Evolutionary conservation across 2,888 invertebrate species (phyloP).

Genomic region (Morpho achilles): DNA sequence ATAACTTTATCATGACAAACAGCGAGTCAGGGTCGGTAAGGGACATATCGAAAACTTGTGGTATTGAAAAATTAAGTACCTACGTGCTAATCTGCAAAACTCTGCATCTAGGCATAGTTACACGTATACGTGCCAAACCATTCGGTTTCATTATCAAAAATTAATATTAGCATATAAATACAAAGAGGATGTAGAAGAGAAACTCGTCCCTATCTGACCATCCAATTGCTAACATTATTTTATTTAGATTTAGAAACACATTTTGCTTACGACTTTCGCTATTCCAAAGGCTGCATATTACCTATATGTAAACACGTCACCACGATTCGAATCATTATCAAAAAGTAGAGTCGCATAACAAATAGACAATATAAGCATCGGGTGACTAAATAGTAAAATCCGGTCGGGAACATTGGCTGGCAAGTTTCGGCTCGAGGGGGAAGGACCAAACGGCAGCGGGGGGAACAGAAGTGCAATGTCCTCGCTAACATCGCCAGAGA

Average conservation of each 20-base stretch:
- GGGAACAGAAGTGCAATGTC: slow-evolving; percentile 73
- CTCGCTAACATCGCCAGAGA: slow-evolving; percentile 71
- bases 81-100: slow-evolving; percentile 22
- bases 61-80: not conserved
- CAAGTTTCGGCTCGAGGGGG: slow-evolving; percentile 68
- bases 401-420: slow-evolving; percentile 67
- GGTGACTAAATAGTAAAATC: slow-evolving; percentile 68
- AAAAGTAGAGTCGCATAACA: slow-evolving; percentile 23
- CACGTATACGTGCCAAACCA: slow-evolving; percentile 18
- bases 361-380: slow-evolving; percentile 32
- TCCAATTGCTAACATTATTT: too few species aligned
- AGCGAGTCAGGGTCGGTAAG: too few species aligned
- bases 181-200: too few species aligned
- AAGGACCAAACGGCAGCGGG: slow-evolving; percentile 56
- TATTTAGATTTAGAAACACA: too few species aligned
- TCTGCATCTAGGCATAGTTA: slow-evolving; percentile 17
- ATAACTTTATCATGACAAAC: too few species aligned
- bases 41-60: not conserved
- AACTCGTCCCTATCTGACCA: too few species aligned
- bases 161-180: not conserved
- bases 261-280: too few species aligned
- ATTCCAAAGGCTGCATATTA: too few species aligned
- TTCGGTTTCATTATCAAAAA: slow-evolving; percentile 5
- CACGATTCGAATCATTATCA: not conserved
- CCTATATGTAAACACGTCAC: too few species aligned